Conservation (phyloP, 2,888 invertebrate genomes). For the Parnassius mnemosyne region DNA sequence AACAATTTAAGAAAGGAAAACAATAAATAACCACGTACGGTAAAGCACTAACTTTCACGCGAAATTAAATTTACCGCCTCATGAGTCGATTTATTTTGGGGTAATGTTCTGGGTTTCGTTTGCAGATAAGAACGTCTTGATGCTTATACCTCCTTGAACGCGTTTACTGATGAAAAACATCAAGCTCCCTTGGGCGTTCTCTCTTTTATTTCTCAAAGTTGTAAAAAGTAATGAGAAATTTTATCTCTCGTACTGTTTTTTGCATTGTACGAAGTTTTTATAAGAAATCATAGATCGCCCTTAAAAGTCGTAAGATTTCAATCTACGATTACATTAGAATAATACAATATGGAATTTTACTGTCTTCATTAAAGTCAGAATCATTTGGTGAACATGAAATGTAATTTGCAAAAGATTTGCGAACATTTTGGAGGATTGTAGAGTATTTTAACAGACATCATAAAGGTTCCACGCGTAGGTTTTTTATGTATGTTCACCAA, state of each 20-base stretch:
- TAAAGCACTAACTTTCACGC: constrained; percentile 63
- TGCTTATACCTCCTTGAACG: constrained; percentile 43
- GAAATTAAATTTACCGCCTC: constrained; percentile 63
- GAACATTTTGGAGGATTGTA: not conserved
- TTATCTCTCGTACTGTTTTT: constrained; percentile 54
- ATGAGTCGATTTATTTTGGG: constrained; percentile 62
- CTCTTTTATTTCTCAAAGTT: constrained; percentile 61
- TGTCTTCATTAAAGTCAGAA: constrained; percentile 18
- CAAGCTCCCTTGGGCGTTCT: constrained; percentile 49
- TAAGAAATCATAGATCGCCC: constrained; percentile 32
- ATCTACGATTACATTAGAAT: constrained; percentile 28
- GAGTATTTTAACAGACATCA: too few relatives aligned
- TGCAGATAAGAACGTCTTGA: constrained; percentile 51
- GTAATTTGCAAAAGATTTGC: constrained; percentile 12
- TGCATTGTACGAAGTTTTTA: constrained; percentile 49
- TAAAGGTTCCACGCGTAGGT: too few relatives aligned
- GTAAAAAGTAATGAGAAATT: constrained; percentile 71
- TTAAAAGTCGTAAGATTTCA: constrained; percentile 34
- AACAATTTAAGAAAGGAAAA: too few relatives aligned
- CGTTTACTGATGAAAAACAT: constrained; percentile 50
- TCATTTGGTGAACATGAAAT: constrained; percentile 22
- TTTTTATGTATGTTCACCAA: too few relatives aligned
- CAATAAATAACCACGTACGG: constrained; percentile 36
- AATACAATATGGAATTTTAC: constrained; percentile 29
- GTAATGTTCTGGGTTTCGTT: constrained; percentile 54